These are phyloP conservation scores for Phalacrocorax aristotelis DNA, from an alignment of 2,113 vertebrate species.

Conservation along the genomic window DNA sequence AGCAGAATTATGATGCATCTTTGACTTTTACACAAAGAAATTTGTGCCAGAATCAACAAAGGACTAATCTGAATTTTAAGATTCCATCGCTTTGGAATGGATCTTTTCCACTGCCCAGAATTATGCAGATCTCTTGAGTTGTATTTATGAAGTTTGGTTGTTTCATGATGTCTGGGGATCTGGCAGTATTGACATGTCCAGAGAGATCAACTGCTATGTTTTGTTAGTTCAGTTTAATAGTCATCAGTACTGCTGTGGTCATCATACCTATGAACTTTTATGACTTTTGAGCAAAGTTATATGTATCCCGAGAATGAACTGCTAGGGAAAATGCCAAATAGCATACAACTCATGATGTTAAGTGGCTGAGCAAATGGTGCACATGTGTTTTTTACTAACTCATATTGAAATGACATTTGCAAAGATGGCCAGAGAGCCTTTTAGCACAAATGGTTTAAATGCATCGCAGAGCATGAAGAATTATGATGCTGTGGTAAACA, in stretches of 20 bases:
- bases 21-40: neutral
- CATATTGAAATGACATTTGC: constrained; percentile 37
- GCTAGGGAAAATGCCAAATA: constrained; percentile 19
- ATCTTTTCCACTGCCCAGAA: neutral
- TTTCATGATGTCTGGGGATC: neutral
- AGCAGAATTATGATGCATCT: neutral
- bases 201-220: neutral
- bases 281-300: neutral
- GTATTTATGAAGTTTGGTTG: neutral
- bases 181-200: neutral
- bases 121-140: neutral
- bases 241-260: neutral
- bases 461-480: constrained; percentile 15
- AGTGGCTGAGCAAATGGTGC: constrained; percentile 17
- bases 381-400: neutral
- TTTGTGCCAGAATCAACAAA: neutral
- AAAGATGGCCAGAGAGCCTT: constrained; percentile 40
- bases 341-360: neutral
- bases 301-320: neutral
- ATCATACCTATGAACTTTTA: neutral
- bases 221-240: neutral
- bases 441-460: constrained; percentile 25
- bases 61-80: neutral
- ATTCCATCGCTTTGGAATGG: neutral
- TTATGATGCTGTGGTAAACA: neutral